These are phyloP conservation scores for Brachionichthys hirsutus DNA, from an alignment of 2,113 vertebrate species.

Conservation along the genomic window DNA sequence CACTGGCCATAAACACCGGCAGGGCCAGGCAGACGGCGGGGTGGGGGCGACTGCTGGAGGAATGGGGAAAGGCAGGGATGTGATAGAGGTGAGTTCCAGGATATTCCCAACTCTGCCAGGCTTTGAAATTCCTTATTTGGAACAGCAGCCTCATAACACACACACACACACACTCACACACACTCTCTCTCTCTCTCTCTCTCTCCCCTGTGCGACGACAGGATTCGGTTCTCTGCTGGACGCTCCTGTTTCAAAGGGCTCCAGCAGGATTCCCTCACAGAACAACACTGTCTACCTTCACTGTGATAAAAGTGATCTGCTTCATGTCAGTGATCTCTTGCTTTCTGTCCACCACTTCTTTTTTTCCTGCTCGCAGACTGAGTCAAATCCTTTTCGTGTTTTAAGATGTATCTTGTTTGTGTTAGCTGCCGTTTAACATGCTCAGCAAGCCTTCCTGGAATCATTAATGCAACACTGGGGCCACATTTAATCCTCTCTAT, in stretches of 20 bases:
- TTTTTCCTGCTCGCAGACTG: conserved; percentile 35
- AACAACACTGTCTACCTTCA: conserved; percentile 79
- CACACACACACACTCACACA: conserved; percentile 6
- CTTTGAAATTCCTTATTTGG: conserved; percentile 42
- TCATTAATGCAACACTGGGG: conserved; percentile 74
- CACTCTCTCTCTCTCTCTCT: conserved; percentile 4
- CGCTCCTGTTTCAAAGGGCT: conserved; percentile 73
- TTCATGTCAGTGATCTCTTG: conserved; percentile 86
- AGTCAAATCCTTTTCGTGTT: conserved; percentile 39
- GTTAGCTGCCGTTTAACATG: conserved; percentile 81
- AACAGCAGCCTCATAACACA: conserved; percentile 13
- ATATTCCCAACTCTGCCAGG: conserved; percentile 21
- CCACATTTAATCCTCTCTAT: conserved; percentile 76
- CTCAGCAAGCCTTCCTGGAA: conserved; percentile 49
- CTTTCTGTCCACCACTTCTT: conserved; percentile 59
- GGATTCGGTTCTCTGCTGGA: conserved; percentile 47
- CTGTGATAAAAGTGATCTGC: conserved; percentile 84
- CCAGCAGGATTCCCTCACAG: conserved; percentile 80
- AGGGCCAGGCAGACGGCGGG: conserved; percentile 12
- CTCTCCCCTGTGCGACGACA: conserved; percentile 31
- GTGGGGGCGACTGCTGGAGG: conserved; percentile 6
- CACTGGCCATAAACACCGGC: conserved; percentile 65
- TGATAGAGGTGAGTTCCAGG: conserved; percentile 29
- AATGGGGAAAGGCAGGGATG: conserved; percentile 18
- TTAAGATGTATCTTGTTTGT: conserved; percentile 80